Conservation (phyloP, 2,888 invertebrate species). For the Noctuana brunneofusca region DNA sequence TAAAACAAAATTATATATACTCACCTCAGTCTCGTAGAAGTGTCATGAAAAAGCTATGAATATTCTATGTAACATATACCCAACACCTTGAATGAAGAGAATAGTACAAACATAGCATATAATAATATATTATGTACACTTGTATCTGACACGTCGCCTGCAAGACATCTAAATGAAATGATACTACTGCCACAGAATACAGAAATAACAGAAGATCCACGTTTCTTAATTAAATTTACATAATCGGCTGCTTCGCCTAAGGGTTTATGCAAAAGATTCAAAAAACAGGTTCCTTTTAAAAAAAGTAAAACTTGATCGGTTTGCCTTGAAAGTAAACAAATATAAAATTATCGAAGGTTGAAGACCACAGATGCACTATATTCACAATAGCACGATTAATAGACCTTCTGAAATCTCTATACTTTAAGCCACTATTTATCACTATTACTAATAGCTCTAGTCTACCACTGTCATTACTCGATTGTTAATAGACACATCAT, state of each 20-base stretch:
- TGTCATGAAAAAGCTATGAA: not conserved
- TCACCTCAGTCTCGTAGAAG: not conserved
- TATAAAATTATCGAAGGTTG: too few species aligned
- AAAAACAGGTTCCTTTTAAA: too few species aligned
- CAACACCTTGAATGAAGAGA: constrained; percentile 27
- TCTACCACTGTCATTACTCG: constrained; percentile 11
- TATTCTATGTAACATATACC: constrained; percentile 7
- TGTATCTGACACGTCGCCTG: constrained; percentile 32
- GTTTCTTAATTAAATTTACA: too few species aligned
- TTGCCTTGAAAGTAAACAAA: not conserved
- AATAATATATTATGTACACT: constrained; percentile 23
- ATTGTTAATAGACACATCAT: constrained; percentile 42
- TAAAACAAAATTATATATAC: not conserved
- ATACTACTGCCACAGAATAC: constrained; percentile 1
- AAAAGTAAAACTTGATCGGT: not conserved
- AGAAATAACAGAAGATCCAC: constrained; percentile 16
- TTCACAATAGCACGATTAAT: not conserved
- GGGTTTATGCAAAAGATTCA: too few species aligned
- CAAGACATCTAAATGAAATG: constrained; percentile 23
- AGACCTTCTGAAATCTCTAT: constrained; percentile 16
- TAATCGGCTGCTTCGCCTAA: too few species aligned
- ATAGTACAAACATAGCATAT: constrained; percentile 20
- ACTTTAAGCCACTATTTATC: constrained; percentile 6
- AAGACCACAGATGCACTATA: too few species aligned
- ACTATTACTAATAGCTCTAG: constrained; percentile 20